A percentile compares a stretch with the other conserved stretches of the same genome.
phyloP scores from a whole-genome alignment of 2,797 vertebrate genomes.

The Arnoldichthys spilopterus region DNA sequence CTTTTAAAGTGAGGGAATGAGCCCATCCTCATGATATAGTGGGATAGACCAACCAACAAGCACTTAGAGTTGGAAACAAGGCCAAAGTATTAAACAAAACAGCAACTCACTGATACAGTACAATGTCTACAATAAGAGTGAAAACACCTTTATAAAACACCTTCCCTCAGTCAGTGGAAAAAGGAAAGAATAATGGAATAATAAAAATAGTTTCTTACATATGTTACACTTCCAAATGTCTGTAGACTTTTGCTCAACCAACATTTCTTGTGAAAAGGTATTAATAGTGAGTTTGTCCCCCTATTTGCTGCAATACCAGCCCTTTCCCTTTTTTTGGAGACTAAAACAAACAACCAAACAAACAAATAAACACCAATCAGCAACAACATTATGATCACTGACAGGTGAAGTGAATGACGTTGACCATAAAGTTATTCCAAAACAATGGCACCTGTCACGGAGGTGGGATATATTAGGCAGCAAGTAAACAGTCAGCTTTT shows the following conservation, averaged over 20 bases:
- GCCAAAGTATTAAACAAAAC: neutral
- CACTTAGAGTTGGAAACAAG: neutral
- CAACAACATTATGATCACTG: too few relatives aligned
- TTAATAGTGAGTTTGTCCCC: neutral
- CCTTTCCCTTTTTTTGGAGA: too few relatives aligned
- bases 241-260: neutral
- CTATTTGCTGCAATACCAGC: neutral
- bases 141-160: too few relatives aligned
- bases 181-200: too few relatives aligned
- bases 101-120: neutral
- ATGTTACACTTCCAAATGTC: neutral
- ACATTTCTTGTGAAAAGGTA: neutral
- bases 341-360: too few relatives aligned
- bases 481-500: too few relatives aligned
- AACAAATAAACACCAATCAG: too few relatives aligned
- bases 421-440: too few relatives aligned
- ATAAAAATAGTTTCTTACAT: neutral
- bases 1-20: neutral
- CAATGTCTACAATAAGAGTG: neutral
- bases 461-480: too few relatives aligned
- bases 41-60: neutral
- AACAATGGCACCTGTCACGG: too few relatives aligned
- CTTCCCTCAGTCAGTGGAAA: too few relatives aligned
- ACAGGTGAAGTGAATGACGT: too few relatives aligned
- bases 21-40: neutral